phyloP scores from a whole-genome alignment of 2,113 vertebrate species.

The Tenebrosternarchus preto region DNA sequence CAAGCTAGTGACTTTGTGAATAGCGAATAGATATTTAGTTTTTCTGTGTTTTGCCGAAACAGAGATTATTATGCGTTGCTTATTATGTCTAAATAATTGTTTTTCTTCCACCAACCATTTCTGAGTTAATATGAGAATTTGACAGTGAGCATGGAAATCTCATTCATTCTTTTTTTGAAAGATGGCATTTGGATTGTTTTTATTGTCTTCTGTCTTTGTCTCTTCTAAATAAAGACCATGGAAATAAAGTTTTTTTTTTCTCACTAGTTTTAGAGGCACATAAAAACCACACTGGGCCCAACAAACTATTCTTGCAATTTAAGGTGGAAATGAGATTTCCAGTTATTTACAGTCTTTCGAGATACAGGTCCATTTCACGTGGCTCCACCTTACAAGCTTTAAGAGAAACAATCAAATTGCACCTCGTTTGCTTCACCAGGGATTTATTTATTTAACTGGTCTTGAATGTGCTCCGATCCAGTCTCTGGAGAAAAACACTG shows the following conservation, averaged over 20 bases:
- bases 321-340: constrained; percentile 71
- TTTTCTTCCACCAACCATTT: too few relatives aligned
- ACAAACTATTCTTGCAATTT: constrained; percentile 68
- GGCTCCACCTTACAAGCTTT: constrained; percentile 76
- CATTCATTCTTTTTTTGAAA: too few relatives aligned
- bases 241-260: constrained; percentile 57
- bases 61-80: too few relatives aligned
- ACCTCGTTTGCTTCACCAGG: constrained; percentile 71
- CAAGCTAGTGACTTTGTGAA: too few relatives aligned
- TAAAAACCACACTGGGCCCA: constrained; percentile 62
- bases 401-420: constrained; percentile 81
- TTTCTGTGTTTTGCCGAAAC: too few relatives aligned
- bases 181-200: constrained; percentile 12
- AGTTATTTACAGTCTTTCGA: constrained; percentile 68
- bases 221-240: constrained; percentile 54
- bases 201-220: constrained; percentile 52
- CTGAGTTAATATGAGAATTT: background rate
- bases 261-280: constrained; percentile 52
- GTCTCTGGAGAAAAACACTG: constrained; percentile 12
- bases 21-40: too few relatives aligned
- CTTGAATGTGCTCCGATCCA: constrained; percentile 56
- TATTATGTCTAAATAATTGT: too few relatives aligned
- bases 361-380: constrained; percentile 72
- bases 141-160: background rate
- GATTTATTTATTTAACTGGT: constrained; percentile 69